A percentile compares a stretch with the other conserved stretches of the same genome.
Evolutionary conservation across 1,140 invertebrate species (phyloP).

Genomic region (Palaemon carinicauda): DNA sequence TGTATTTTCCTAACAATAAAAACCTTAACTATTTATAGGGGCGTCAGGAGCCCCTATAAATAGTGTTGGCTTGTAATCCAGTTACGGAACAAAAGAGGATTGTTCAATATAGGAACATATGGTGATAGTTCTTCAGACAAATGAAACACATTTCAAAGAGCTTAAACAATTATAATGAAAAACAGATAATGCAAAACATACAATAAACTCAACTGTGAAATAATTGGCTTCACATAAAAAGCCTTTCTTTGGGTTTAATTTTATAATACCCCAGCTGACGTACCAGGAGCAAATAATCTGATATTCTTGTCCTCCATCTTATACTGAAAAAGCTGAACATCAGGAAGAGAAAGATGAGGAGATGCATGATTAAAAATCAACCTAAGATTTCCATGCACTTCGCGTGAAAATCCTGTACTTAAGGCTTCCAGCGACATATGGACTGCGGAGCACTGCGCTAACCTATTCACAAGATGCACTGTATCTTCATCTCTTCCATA

Average conservation of each 20-base stretch:
- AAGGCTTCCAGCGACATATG: slow-evolving; percentile 14
- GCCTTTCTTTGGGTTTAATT: not conserved
- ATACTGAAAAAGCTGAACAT: slow-evolving; percentile 14
- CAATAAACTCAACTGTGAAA: not conserved
- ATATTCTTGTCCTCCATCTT: slow-evolving; percentile 44
- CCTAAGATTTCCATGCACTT: slow-evolving; percentile 26
- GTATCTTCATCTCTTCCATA: slow-evolving; percentile 21
- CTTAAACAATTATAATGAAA: too few relatives aligned
- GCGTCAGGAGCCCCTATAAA: too few relatives aligned
- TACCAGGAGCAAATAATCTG: slow-evolving; percentile 38
- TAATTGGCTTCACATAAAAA: not conserved
- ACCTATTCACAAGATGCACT: not conserved
- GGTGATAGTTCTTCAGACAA: too few relatives aligned
- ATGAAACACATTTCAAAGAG: too few relatives aligned
- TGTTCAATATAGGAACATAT: too few relatives aligned
- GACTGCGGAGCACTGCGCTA: not conserved
- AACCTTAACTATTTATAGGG: too few relatives aligned
- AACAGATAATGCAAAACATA: too few relatives aligned
- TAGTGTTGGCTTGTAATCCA: too few relatives aligned
- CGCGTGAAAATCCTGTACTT: slow-evolving; percentile 13
- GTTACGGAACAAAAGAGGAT: too few relatives aligned
- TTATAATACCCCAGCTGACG: slow-evolving; percentile 25
- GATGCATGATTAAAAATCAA: not conserved
- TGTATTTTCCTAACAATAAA: too few relatives aligned
- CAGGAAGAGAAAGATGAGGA: slow-evolving; percentile 15